Evolutionary conservation across 2,113 vertebrate genomes (phyloP), one percentile per base, ranked within the genome.

Genomic region (Cyanoderma ruficeps): DNA sequence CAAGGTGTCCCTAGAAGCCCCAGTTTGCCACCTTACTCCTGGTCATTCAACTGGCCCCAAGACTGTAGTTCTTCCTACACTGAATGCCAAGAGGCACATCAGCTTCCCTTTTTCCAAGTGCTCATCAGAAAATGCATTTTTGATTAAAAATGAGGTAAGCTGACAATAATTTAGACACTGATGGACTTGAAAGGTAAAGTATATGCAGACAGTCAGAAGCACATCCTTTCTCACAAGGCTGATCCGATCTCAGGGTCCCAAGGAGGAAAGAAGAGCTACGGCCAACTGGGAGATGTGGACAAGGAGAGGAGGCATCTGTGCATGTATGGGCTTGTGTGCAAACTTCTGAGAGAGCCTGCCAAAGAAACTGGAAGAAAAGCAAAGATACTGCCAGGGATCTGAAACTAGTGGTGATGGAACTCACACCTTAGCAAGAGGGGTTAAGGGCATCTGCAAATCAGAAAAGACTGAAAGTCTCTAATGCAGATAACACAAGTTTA

Each of bases 241-340:
- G 44, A 64, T 47, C 31, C 44, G 27, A 87, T 42, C 23, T 55
- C 19, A 7, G 65, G 47, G 46, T 61, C 12, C 24, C 55, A 90
- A 65, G 15, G 8, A 71, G 24, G 12, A 88, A 79, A 39, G 46
- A 85, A 21, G 15, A 18, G 20, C 60, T 59, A 50, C 9, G 67
- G 75, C 23, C 64, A 84, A 1, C 4, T 23, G 22, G 27, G 39
- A 30, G 12, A 35, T 2, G 3, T 18, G 30, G 69, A 60, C 75
- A 31, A 82, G 39, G 27, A 71, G 22, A 63, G 49, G 22, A 72
- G 46, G 31, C 25, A 49, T 19, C 50, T 20, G 20, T 47, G 71
- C 3, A 0, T 0, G 1, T 15, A 23, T 16, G 18, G 4, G 17
- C 16, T 9, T 78, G 14, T 23, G 11, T 31, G 30, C 31, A 64